These are phyloP conservation scores for Eublepharis macularius DNA, from an alignment of 2,113 vertebrate species.

Conservation along the genomic window DNA sequence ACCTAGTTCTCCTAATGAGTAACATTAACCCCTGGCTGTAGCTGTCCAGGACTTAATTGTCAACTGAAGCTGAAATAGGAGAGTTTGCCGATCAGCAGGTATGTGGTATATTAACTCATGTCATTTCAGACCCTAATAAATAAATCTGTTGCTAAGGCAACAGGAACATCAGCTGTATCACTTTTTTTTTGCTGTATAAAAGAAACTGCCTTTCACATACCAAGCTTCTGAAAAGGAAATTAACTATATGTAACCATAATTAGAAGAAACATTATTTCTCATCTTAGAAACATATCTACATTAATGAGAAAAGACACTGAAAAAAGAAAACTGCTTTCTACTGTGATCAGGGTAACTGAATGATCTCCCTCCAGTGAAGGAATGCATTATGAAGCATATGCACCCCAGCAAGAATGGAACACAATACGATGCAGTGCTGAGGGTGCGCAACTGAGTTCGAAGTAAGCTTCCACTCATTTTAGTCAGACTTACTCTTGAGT, in stretches of 20 bases:
- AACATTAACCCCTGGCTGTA: constrained; percentile 99
- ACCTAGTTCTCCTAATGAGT: constrained; percentile 99
- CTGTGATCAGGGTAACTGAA: constrained; percentile 61
- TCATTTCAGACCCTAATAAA: constrained; percentile 89
- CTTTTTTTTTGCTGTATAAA: constrained; percentile 68
- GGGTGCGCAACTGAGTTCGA: neutral
- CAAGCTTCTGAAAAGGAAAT: constrained; percentile 79
- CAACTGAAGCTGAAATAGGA: constrained; percentile 93
- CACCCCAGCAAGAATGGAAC: constrained; percentile 56
- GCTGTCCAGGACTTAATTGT: constrained; percentile 99
- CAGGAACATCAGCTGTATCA: constrained; percentile 76
- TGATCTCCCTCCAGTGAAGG: constrained; percentile 59
- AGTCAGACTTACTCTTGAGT: neutral
- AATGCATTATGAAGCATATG: constrained; percentile 46
- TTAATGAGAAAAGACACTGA: constrained; percentile 73
- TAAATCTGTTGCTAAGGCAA: constrained; percentile 91
- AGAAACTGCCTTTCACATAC: constrained; percentile 80
- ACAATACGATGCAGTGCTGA: constrained; percentile 55
- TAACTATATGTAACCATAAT: constrained; percentile 84
- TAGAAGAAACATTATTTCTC: constrained; percentile 82
- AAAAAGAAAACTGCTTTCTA: constrained; percentile 62
- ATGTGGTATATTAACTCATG: constrained; percentile 91
- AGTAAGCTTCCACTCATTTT: neutral
- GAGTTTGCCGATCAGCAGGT: constrained; percentile 93
- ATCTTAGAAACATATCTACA: constrained; percentile 75